Conservation (phyloP, 92 coral and sea anemone species). For the Epizoanthus illoricatus region DNA sequence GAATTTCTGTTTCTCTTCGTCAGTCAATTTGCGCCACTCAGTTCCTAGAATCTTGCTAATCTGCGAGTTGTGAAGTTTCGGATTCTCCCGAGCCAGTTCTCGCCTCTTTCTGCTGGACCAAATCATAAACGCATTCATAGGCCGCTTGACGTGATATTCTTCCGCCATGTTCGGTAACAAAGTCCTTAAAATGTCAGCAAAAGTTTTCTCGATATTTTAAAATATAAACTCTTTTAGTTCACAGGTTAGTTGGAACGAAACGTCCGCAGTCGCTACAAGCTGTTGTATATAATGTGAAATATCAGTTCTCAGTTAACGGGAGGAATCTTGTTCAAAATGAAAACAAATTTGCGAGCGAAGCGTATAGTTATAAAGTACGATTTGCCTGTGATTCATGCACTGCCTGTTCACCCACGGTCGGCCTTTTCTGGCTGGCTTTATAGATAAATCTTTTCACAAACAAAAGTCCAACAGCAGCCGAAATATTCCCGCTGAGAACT, state of each 20-base stretch:
- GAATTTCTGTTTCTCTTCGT: slow-evolving; percentile 79
- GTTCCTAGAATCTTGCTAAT: slow-evolving; percentile 84
- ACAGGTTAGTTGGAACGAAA: too few relatives aligned
- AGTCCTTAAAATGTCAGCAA: not conserved
- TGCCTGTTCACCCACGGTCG: not conserved
- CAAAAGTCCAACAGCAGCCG: slow-evolving; percentile 1
- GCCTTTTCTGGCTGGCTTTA: not conserved
- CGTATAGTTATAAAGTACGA: too few relatives aligned
- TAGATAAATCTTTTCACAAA: slow-evolving; percentile 13
- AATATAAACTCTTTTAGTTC: too few relatives aligned
- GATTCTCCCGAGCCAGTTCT: slow-evolving; percentile 76
- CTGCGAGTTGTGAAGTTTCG: slow-evolving; percentile 83
- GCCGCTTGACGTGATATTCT: slow-evolving; percentile 70
- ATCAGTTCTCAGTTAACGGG: too few relatives aligned
- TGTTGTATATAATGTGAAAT: too few relatives aligned
- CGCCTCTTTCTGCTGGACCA: slow-evolving; percentile 86
- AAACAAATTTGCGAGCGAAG: too few relatives aligned
- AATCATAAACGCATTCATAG: slow-evolving; percentile 91
- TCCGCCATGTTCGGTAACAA: slow-evolving; percentile 21
- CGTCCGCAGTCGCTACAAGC: too few relatives aligned
- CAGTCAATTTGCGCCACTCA: slow-evolving; percentile 70
- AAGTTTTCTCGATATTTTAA: not conserved
- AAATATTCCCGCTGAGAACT: slow-evolving; percentile 24
- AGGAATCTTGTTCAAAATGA: too few relatives aligned
- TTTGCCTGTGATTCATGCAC: too few relatives aligned